Percentiles rank a stretch among this genome's conserved stretches.
Conservation (phyloP, 2,888 invertebrate genomes). For the Conops quadrifasciatus region DNA sequence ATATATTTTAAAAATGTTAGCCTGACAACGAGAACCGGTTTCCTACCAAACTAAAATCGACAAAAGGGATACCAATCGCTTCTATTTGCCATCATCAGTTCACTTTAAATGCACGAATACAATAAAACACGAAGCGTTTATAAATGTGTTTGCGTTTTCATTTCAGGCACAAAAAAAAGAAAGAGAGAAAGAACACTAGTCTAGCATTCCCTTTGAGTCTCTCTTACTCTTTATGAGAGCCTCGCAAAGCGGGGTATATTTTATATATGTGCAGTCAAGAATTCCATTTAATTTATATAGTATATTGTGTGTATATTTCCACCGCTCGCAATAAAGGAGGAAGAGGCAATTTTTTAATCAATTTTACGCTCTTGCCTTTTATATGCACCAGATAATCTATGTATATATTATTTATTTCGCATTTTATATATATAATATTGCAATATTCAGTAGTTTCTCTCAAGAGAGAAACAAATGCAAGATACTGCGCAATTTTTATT, state of each 20-base stretch:
- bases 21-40: constrained; percentile 38
- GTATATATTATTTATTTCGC: constrained; percentile 21
- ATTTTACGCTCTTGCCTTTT: constrained; percentile 9
- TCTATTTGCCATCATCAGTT: constrained; percentile 4
- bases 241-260: constrained; percentile 12
- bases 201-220: neutral
- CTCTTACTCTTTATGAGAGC: constrained; percentile 24
- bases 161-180: constrained; percentile 14
- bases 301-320: constrained; percentile 16
- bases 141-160: constrained; percentile 22
- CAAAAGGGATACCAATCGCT: constrained; percentile 32
- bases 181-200: constrained; percentile 10
- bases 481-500: constrained; percentile 36
- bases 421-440: constrained; percentile 15
- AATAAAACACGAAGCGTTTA: constrained; percentile 25
- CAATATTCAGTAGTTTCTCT: constrained; percentile 12
- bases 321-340: constrained; percentile 1
- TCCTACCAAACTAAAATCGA: constrained; percentile 33
- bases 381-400: constrained; percentile 16
- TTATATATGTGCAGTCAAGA: constrained; percentile 36
- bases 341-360: constrained; percentile 27
- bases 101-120: constrained; percentile 22
- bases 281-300: constrained; percentile 30
- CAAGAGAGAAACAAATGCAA: constrained; percentile 6
- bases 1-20: constrained; percentile 20